Evolutionary conservation across 1,140 invertebrate species (phyloP).

Genomic region (Hesperophylax magnus): DNA sequence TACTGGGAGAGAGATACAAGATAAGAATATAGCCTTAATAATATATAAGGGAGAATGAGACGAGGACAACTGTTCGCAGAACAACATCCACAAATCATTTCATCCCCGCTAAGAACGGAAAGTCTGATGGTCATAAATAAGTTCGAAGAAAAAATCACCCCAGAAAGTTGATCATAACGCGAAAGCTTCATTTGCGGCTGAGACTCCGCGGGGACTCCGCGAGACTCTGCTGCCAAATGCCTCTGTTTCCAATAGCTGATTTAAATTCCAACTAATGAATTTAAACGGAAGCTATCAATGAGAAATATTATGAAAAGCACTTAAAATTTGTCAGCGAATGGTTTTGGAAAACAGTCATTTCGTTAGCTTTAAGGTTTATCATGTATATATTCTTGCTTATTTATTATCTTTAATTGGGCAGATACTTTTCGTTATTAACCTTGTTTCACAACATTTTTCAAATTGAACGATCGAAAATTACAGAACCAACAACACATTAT

Average conservation of each 20-base stretch:
- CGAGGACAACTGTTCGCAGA: slow-evolving; percentile 44
- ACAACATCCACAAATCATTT: slow-evolving; percentile 58
- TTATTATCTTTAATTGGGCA: no score
- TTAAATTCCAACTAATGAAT: no score
- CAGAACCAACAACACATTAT: no score
- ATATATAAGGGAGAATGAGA: slow-evolving; percentile 3
- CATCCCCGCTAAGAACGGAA: slow-evolving; percentile 52
- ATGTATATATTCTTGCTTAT: no score
- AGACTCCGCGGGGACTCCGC: background rate
- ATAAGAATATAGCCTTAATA: slow-evolving; percentile 16
- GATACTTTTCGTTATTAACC: no score
- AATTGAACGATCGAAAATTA: no score
- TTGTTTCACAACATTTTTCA: no score
- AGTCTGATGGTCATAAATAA: slow-evolving; percentile 57
- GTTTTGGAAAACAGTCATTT: no score
- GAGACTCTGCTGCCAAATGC: background rate
- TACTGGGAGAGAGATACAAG: slow-evolving; percentile 47
- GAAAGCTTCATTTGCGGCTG: slow-evolving; percentile 52
- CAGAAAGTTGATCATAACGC: slow-evolving; percentile 53
- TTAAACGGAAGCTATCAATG: no score
- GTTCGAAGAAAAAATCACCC: slow-evolving; percentile 47
- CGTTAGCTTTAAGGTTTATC: no score
- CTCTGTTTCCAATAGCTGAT: background rate
- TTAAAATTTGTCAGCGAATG: no score
- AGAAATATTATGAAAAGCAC: no score